These are phyloP conservation scores for Smithornis capensis DNA, from an alignment of 2,113 vertebrate genomes.

Conservation along the genomic window DNA sequence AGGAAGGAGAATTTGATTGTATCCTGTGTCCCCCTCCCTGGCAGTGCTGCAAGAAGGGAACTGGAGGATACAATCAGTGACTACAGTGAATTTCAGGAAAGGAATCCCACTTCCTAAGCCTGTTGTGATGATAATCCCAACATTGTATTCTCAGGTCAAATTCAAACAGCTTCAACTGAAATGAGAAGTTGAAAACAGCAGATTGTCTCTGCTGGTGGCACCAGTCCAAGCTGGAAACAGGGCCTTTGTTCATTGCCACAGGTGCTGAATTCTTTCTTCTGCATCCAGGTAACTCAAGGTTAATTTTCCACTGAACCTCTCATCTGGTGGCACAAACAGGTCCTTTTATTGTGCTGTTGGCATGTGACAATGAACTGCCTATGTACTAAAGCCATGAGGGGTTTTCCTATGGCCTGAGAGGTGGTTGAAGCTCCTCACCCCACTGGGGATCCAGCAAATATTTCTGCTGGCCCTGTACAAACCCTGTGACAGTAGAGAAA, in stretches of 20 bases:
- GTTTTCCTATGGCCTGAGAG: neutral
- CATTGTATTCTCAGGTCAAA: neutral
- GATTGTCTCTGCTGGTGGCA: slow-evolving; percentile 14
- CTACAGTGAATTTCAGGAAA: neutral
- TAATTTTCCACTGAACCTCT: neutral
- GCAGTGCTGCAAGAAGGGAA: neutral
- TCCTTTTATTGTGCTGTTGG: neutral
- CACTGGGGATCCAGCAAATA: neutral
- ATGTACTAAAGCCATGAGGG: neutral
- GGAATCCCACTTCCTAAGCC: neutral
- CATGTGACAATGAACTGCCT: neutral
- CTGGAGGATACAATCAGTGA: neutral
- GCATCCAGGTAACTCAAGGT: slow-evolving; percentile 24
- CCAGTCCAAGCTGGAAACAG: slow-evolving; percentile 2
- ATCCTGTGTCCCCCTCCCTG: neutral
- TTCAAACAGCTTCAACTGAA: neutral
- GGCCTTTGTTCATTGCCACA: slow-evolving; percentile 17
- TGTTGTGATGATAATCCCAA: neutral
- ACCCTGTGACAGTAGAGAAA: neutral
- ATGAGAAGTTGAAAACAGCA: neutral
- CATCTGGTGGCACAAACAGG: neutral
- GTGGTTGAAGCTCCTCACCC: neutral
- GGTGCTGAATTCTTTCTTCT: slow-evolving; percentile 28
- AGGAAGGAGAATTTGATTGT: neutral
- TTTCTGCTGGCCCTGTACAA: neutral